Evolutionary conservation across 2,888 invertebrate genomes (phyloP).

Genomic region (Cyaniris semiargus): DNA sequence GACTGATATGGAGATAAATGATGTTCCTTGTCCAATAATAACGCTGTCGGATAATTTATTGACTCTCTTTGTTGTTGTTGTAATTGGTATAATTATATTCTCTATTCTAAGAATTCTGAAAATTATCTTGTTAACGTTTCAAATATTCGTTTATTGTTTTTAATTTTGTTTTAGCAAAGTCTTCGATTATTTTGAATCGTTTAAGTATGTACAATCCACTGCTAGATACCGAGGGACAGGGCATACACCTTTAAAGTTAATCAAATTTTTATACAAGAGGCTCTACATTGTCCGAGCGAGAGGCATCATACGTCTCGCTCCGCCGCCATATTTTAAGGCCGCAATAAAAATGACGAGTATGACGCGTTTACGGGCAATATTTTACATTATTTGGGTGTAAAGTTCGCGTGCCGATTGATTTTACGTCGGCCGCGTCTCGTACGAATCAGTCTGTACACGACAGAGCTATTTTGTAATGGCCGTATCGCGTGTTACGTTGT

Average conservation of each 20-base stretch:
- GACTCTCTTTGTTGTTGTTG: background rate
- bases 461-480: constrained; percentile 74
- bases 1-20: constrained; percentile 22
- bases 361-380: constrained; percentile 80
- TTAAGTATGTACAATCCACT: background rate
- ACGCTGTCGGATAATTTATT: background rate
- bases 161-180: background rate
- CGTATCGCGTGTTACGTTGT: constrained; percentile 63
- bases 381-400: constrained; percentile 78
- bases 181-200: background rate
- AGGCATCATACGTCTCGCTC: background rate
- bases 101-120: too few relatives aligned
- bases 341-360: constrained; percentile 53
- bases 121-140: too few relatives aligned
- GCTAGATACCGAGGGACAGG: background rate
- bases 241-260: background rate
- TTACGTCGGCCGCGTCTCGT: constrained; percentile 75
- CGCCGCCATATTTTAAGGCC: constrained; percentile 6
- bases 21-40: constrained; percentile 14
- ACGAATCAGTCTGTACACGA: constrained; percentile 74
- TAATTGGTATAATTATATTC: background rate
- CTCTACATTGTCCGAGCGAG: constrained; percentile 32
- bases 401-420: constrained; percentile 80
- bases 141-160: background rate
- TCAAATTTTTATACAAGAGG: background rate